Percentiles rank a stretch among this genome's conserved stretches.
These are phyloP conservation scores for Acrobasis consociella DNA, from an alignment of 2,888 invertebrate species.

Conservation along the genomic window DNA sequence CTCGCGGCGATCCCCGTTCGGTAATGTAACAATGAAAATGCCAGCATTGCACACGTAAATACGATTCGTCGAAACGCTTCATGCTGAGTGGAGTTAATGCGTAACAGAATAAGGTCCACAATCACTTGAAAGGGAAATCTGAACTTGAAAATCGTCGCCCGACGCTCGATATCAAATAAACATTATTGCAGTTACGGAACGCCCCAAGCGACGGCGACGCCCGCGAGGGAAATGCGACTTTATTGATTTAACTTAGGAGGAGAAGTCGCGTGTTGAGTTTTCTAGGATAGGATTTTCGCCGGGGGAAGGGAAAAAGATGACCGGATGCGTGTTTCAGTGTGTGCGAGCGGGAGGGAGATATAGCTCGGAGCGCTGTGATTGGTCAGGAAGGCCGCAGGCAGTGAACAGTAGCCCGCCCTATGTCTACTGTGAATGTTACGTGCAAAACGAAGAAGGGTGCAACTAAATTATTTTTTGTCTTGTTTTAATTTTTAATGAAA, in stretches of 20 bases:
- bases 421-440: slow-evolving; percentile 80
- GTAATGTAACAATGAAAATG: slow-evolving; percentile 81
- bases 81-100: slow-evolving; percentile 59
- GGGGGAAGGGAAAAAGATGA: slow-evolving; percentile 73
- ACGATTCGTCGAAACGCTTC: slow-evolving; percentile 64
- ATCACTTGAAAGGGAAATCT: slow-evolving; percentile 72
- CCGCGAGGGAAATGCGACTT: slow-evolving; percentile 50
- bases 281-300: slow-evolving; percentile 76
- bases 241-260: slow-evolving; percentile 44
- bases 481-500: background rate
- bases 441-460: slow-evolving; percentile 55
- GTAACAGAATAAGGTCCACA: slow-evolving; percentile 67
- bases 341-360: slow-evolving; percentile 63
- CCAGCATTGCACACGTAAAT: slow-evolving; percentile 81
- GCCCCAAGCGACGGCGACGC: slow-evolving; percentile 56
- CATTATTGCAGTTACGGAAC: slow-evolving; percentile 57
- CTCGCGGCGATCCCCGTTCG: slow-evolving; percentile 36
- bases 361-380: slow-evolving; percentile 83
- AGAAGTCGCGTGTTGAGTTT: slow-evolving; percentile 47
- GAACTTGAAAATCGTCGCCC: slow-evolving; percentile 83
- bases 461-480: slow-evolving; percentile 37
- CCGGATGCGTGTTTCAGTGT: slow-evolving; percentile 49
- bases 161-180: slow-evolving; percentile 83
- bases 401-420: slow-evolving; percentile 84
- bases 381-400: slow-evolving; percentile 83